Conservation (phyloP, 2,888 invertebrate genomes). For the Ommatoiulus sabulosus region DNA sequence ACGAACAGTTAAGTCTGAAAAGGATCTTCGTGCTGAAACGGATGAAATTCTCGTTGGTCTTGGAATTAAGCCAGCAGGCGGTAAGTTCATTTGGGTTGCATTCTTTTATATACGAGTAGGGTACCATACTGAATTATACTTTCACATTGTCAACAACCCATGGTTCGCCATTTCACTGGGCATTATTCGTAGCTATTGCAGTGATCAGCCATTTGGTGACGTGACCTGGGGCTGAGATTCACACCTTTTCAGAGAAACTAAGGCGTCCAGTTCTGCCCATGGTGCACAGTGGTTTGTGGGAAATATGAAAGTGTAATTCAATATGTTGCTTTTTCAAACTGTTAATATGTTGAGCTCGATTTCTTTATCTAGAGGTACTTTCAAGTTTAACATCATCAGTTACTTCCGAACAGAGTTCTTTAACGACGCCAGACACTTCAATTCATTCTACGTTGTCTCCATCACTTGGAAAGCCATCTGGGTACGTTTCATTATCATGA, state of each 20-base stretch:
- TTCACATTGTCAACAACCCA: too few relatives aligned
- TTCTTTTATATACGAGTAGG: neutral
- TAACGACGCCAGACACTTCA: constrained; percentile 53
- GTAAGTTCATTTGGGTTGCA: constrained; percentile 11
- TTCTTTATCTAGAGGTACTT: constrained; percentile 38
- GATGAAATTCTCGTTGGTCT: constrained; percentile 55
- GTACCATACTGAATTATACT: too few relatives aligned
- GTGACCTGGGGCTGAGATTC: too few relatives aligned
- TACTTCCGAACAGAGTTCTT: constrained; percentile 47
- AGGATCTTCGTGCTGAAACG: constrained; percentile 61
- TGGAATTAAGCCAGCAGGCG: constrained; percentile 57
- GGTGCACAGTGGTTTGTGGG: too few relatives aligned
- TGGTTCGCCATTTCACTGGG: too few relatives aligned
- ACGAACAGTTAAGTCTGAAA: constrained; percentile 39
- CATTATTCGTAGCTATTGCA: too few relatives aligned
- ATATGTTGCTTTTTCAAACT: neutral
- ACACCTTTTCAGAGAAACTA: too few relatives aligned
- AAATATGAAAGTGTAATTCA: too few relatives aligned
- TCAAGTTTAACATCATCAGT: constrained; percentile 51
- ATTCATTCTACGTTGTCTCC: constrained; percentile 10
- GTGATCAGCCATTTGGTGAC: too few relatives aligned
- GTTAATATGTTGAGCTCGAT: neutral
- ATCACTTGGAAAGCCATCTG: constrained; percentile 15
- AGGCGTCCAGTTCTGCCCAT: too few relatives aligned
- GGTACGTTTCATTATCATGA: neutral